Evolutionary conservation across 2,888 invertebrate genomes (phyloP).

Genomic region (Spisula solida): DNA sequence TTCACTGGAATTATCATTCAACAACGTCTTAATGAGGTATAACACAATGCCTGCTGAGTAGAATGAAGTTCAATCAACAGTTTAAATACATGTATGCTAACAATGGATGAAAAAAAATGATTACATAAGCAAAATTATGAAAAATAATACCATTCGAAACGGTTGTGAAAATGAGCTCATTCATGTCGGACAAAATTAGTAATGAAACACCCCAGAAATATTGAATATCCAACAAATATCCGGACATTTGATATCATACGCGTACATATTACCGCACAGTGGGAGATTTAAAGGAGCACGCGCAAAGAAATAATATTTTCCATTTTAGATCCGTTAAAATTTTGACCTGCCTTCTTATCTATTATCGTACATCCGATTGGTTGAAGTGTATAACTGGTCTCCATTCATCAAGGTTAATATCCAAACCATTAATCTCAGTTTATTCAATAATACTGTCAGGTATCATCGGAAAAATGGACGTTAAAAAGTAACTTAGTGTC

Average conservation of each 20-base stretch:
- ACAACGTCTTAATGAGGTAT: too few relatives aligned
- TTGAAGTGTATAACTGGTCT: slow-evolving; percentile 1
- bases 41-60: too few relatives aligned
- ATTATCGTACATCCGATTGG: not conserved
- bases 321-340: slow-evolving; percentile 13
- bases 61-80: too few relatives aligned
- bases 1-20: too few relatives aligned
- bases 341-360: slow-evolving; percentile 16
- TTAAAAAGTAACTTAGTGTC: slow-evolving; percentile 53
- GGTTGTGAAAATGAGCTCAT: too few relatives aligned
- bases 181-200: too few relatives aligned
- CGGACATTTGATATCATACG: not conserved
- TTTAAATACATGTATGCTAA: too few relatives aligned
- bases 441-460: not conserved
- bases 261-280: not conserved
- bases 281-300: not conserved
- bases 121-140: too few relatives aligned
- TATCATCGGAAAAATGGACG: slow-evolving; percentile 26
- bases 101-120: too few relatives aligned
- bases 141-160: too few relatives aligned
- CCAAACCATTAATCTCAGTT: slow-evolving; percentile 31
- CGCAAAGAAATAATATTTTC: slow-evolving; percentile 13
- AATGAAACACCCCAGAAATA: not conserved
- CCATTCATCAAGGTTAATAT: slow-evolving; percentile 32
- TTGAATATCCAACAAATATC: not conserved